Conservation (phyloP, 92 coral and sea anemone species). For the Epizoanthus scotinus region DNA sequence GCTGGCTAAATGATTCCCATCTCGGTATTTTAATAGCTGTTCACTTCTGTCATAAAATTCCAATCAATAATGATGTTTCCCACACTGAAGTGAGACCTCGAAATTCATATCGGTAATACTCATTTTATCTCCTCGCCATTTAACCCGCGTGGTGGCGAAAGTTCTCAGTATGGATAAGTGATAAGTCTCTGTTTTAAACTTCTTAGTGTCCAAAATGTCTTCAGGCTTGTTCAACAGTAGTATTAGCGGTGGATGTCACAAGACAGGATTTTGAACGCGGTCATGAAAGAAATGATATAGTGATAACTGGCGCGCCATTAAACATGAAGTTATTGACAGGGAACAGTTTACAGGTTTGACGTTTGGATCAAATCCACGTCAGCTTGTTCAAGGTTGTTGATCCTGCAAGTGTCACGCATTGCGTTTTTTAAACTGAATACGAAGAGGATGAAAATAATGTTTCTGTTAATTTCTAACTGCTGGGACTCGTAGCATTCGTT, state of each 20-base stretch:
- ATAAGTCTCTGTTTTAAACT: conserved; percentile 29
- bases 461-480: background rate
- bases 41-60: background rate
- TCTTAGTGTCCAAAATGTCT: conserved; percentile 40
- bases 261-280: conserved; percentile 53
- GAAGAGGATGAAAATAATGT: background rate
- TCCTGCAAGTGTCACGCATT: conserved; percentile 21
- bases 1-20: conserved; percentile 11
- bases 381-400: conserved; percentile 6
- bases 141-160: background rate
- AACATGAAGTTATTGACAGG: conserved; percentile 40
- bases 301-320: conserved; percentile 67
- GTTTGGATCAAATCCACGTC: conserved; percentile 11
- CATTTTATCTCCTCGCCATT: background rate
- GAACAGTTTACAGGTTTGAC: background rate
- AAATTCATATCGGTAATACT: background rate
- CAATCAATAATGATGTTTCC: conserved; percentile 19
- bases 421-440: background rate
- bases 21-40: conserved; percentile 10
- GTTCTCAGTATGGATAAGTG: conserved; percentile 14
- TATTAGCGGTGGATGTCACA: conserved; percentile 46
- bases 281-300: conserved; percentile 56
- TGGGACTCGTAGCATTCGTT: background rate
- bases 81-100: conserved; percentile 5
- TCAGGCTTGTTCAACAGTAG: conserved; percentile 38